phyloP scores from a whole-genome alignment of 2,888 invertebrate genomes.

The Drosophila multiciliata region DNA sequence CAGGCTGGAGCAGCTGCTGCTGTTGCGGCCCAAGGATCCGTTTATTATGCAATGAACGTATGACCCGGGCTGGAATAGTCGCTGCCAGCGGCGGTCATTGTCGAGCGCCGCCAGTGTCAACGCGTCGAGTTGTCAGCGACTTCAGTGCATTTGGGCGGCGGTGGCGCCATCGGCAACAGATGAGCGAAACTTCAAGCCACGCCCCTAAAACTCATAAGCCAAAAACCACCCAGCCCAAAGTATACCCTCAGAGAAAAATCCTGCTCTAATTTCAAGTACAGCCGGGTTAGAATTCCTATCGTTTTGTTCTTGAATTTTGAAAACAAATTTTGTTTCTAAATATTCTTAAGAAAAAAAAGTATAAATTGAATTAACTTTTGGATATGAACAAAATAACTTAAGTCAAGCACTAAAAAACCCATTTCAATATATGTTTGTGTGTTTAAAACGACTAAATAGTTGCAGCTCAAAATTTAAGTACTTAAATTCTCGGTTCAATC shows the following conservation, averaged over 20 bases:
- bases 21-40: slow-evolving; percentile 84
- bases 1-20: slow-evolving; percentile 53
- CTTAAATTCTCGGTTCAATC: slow-evolving; percentile 1
- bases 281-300: neutral
- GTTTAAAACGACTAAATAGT: neutral
- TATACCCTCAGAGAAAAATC: slow-evolving; percentile 5
- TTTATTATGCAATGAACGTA: slow-evolving; percentile 95
- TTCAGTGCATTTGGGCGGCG: slow-evolving; percentile 78
- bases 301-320: neutral
- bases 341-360: neutral
- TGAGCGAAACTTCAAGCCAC: slow-evolving; percentile 47
- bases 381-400: neutral
- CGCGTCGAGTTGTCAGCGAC: slow-evolving; percentile 83
- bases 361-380: neutral
- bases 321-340: neutral
- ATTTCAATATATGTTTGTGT: neutral
- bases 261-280: neutral
- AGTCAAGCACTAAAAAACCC: too few relatives aligned
- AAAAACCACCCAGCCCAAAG: slow-evolving; percentile 5
- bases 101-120: slow-evolving; percentile 83
- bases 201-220: slow-evolving; percentile 8
- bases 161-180: slow-evolving; percentile 44
- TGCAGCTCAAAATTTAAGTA: neutral
- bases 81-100: slow-evolving; percentile 82
- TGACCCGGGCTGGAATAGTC: slow-evolving; percentile 88